Conservation (phyloP, 2,797 vertebrate genomes). For the Bovichtus diacanthus region DNA sequence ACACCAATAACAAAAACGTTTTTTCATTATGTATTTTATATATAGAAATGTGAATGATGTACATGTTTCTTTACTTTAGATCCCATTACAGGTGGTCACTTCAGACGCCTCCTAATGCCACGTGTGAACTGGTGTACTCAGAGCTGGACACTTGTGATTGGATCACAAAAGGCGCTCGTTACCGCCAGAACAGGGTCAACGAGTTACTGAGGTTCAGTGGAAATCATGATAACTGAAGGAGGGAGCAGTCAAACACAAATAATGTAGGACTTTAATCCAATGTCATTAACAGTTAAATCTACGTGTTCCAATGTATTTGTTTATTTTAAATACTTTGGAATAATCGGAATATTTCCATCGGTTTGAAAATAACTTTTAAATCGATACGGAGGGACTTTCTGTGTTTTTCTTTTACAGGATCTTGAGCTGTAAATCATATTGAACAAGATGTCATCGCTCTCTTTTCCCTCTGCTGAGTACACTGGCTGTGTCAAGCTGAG, state of each 20-base stretch:
- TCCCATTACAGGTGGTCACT: too few species aligned
- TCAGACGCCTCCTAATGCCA: too few species aligned
- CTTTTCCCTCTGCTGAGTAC: not conserved
- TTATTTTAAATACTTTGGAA: too few species aligned
- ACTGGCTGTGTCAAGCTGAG: not conserved
- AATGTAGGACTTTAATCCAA: not conserved
- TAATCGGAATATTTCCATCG: not conserved
- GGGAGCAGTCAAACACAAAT: not conserved
- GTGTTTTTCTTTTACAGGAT: not conserved
- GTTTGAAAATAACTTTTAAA: not conserved
- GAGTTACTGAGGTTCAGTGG: not conserved
- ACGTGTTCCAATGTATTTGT: not conserved
- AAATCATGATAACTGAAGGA: not conserved
- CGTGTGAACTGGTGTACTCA: too few species aligned
- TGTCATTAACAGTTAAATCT: not conserved
- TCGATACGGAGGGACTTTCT: not conserved
- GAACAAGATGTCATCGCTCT: constrained; percentile 4
- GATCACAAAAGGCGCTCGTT: too few species aligned
- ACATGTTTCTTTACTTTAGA: too few species aligned
- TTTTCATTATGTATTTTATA: too few species aligned
- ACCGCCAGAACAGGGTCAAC: too few species aligned
- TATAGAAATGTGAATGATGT: too few species aligned
- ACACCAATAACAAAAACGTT: too few species aligned
- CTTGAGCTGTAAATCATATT: not conserved
- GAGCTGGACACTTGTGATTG: too few species aligned